Conservation (phyloP, 2,113 vertebrate genomes). For the Pangasianodon gigas region DNA sequence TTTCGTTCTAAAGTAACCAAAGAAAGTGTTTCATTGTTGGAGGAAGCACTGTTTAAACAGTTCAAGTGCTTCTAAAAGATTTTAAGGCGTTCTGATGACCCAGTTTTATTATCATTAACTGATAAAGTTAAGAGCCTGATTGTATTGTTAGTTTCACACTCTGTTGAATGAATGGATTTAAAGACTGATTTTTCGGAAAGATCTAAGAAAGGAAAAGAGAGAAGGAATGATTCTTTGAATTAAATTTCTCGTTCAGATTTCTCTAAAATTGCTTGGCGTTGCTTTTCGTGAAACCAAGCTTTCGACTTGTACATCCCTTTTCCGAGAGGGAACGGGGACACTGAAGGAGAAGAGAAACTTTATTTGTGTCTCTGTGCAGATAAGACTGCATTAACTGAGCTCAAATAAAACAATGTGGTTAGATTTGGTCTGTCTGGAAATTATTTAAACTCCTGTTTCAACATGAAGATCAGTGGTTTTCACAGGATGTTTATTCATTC, state of each 20-base stretch:
- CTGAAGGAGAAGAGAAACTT: slow-evolving; percentile 45
- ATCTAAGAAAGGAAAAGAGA: neutral
- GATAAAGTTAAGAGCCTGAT: neutral
- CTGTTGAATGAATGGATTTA: neutral
- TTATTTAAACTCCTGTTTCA: neutral
- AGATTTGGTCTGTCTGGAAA: neutral
- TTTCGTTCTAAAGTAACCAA: neutral
- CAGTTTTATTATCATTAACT: neutral
- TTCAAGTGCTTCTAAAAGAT: too few species aligned
- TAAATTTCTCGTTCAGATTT: neutral
- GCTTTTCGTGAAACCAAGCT: neutral
- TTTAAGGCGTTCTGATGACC: neutral
- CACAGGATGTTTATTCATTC: neutral
- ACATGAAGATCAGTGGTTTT: neutral
- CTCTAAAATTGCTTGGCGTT: neutral
- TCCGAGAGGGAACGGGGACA: slow-evolving; percentile 39
- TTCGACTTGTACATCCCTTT: slow-evolving; percentile 44
- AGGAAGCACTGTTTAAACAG: neutral
- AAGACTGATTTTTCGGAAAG: neutral
- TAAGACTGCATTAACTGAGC: neutral
- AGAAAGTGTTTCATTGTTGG: neutral
- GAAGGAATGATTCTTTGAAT: neutral
- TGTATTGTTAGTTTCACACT: neutral
- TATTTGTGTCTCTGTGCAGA: neutral
- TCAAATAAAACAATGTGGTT: neutral